These are phyloP conservation scores for Andrena flavipes DNA, from an alignment of 2,888 invertebrate species.

Conservation along the genomic window DNA sequence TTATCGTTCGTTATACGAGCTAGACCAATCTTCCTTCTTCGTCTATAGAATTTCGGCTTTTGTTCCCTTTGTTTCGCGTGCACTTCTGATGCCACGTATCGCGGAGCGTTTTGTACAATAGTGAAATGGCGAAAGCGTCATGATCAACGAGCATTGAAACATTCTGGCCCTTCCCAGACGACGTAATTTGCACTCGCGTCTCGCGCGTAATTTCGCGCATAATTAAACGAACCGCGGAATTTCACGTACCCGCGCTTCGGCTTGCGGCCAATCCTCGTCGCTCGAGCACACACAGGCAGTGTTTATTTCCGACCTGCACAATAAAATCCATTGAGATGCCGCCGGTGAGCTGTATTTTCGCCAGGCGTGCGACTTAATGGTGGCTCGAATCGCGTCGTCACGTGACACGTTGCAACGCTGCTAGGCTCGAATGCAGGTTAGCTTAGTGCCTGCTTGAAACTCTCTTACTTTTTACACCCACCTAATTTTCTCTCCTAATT, in stretches of 20 bases:
- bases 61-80: neutral
- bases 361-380: slow-evolving; percentile 44
- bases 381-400: slow-evolving; percentile 38
- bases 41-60: neutral
- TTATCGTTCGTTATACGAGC: slow-evolving; percentile 46
- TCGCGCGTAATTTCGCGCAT: slow-evolving; percentile 34
- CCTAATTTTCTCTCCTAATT: neutral
- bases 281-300: slow-evolving; percentile 1
- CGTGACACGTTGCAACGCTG: slow-evolving; percentile 26
- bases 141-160: neutral
- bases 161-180: slow-evolving; percentile 2
- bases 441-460: neutral
- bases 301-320: slow-evolving; percentile 45
- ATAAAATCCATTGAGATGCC: slow-evolving; percentile 34
- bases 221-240: slow-evolving; percentile 55
- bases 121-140: neutral
- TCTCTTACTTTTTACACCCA: neutral
- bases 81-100: too few relatives aligned
- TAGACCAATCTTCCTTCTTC: neutral
- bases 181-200: slow-evolving; percentile 29
- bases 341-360: slow-evolving; percentile 43
- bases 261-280: slow-evolving; percentile 29
- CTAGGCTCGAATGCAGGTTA: neutral
- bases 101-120: neutral
- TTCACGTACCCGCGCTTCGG: slow-evolving; percentile 40